Percentiles rank a stretch among this genome's conserved stretches.
Conservation (phyloP, 2,113 vertebrate species). For the Chaetops frenatus region DNA sequence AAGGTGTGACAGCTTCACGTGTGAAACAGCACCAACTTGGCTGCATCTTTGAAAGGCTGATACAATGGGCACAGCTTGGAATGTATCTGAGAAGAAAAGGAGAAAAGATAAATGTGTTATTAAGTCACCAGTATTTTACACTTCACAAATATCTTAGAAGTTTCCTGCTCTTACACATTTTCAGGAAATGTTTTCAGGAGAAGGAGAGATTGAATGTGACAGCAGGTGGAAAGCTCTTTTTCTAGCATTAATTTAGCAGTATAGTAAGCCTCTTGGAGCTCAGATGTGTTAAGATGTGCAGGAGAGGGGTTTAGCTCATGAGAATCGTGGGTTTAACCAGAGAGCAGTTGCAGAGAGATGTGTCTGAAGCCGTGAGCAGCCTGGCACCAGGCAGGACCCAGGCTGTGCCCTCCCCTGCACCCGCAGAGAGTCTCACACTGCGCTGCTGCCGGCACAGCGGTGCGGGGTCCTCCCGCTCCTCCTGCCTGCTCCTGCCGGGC, state of each 20-base stretch:
- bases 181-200: not conserved
- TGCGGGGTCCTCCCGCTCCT: rapidly evolving
- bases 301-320: not conserved
- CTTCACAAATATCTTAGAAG: not conserved
- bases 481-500: not conserved
- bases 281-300: not conserved
- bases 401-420: not conserved
- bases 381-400: not conserved
- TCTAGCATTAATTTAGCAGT: not conserved
- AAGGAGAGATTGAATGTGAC: not conserved
- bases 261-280: not conserved
- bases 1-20: not conserved
- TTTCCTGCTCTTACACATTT: not conserved
- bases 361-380: rapidly evolving
- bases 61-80: not conserved
- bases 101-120: not conserved
- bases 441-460: not conserved
- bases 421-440: not conserved
- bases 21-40: not conserved
- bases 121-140: not conserved
- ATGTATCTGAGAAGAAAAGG: not conserved
- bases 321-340: not conserved
- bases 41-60: not conserved
- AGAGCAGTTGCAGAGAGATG: not conserved
- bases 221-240: not conserved